Conservation (phyloP, 2,888 invertebrate genomes). For the Magallana nippona region DNA sequence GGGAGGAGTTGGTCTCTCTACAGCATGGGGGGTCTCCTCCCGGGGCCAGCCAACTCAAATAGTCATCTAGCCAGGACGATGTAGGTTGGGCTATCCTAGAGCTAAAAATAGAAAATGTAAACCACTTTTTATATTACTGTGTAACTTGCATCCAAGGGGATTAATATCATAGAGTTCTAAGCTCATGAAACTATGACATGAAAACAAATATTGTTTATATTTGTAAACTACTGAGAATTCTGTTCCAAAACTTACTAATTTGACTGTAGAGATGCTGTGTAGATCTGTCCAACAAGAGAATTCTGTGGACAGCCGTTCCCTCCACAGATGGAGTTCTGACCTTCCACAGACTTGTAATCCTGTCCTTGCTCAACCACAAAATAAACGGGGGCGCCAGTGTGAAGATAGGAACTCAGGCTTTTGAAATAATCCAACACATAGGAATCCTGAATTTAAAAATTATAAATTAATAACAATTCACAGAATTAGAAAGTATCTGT, state of each 20-base stretch:
- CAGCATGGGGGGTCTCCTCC: conserved; percentile 78
- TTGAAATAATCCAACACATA: conserved; percentile 96
- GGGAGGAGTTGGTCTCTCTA: conserved; percentile 68
- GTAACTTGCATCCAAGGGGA: no score
- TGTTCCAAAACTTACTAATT: conserved; percentile 62
- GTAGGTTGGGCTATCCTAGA: conserved; percentile 93
- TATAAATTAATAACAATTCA: no score
- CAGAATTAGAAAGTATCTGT: no score
- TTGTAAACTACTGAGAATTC: no score
- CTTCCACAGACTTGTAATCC: conserved; percentile 85
- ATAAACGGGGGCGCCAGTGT: conserved; percentile 96
- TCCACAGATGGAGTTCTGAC: conserved; percentile 86
- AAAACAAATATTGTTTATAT: not conserved
- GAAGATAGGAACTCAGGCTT: conserved; percentile 89
- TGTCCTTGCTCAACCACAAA: conserved; percentile 92
- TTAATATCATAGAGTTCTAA: no score
- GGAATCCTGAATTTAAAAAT: conserved; percentile 84
- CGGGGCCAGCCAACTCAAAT: conserved; percentile 91
- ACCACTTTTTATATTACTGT: no score
- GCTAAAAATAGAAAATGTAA: conserved; percentile 77
- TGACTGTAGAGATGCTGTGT: conserved; percentile 71
- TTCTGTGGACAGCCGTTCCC: conserved; percentile 79
- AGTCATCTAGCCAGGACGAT: conserved; percentile 97
- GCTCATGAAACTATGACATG: conserved; percentile 19
- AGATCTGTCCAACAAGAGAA: conserved; percentile 80